Evolutionary conservation across 2,888 invertebrate species (phyloP).

Genomic region (Octodonta nipae): DNA sequence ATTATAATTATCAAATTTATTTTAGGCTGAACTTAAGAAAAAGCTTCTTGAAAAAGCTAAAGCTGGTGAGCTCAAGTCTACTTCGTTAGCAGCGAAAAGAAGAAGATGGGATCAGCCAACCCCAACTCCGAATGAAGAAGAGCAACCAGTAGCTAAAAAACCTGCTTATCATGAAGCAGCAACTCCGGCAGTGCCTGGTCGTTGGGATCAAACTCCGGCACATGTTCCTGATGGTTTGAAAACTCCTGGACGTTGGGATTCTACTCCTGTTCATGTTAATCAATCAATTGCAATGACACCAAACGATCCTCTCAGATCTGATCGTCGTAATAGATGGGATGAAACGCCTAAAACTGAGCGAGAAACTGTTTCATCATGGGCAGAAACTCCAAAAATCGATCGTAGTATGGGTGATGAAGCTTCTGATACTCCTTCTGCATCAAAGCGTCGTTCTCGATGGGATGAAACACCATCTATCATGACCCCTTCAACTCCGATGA

Average conservation of each 20-base stretch:
- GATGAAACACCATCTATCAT: slow-evolving; percentile 87
- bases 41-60: slow-evolving; percentile 84
- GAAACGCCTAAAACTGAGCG: slow-evolving; percentile 97
- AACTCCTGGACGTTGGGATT: slow-evolving; percentile 62
- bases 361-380: slow-evolving; percentile 92
- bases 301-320: slow-evolving; percentile 64
- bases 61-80: slow-evolving; percentile 75
- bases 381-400: slow-evolving; percentile 94
- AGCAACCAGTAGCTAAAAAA: slow-evolving; percentile 60
- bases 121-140: slow-evolving; percentile 73
- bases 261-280: too few species aligned
- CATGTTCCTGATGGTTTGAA: slow-evolving; percentile 72
- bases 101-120: slow-evolving; percentile 95
- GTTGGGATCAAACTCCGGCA: slow-evolving; percentile 95
- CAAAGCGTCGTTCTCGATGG: slow-evolving; percentile 91
- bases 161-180: slow-evolving; percentile 46
- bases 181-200: slow-evolving; percentile 57
- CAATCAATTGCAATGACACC: too few species aligned
- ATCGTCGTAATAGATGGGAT: slow-evolving; percentile 94
- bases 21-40: slow-evolving; percentile 97
- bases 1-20: too few species aligned
- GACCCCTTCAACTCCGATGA: slow-evolving; percentile 48
- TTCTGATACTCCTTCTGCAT: slow-evolving; percentile 81
- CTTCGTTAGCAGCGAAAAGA: slow-evolving; percentile 58
- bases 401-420: slow-evolving; percentile 42